phyloP scores from a whole-genome alignment of 1,140 invertebrate species.

The Neotoxoptera formosana region DNA sequence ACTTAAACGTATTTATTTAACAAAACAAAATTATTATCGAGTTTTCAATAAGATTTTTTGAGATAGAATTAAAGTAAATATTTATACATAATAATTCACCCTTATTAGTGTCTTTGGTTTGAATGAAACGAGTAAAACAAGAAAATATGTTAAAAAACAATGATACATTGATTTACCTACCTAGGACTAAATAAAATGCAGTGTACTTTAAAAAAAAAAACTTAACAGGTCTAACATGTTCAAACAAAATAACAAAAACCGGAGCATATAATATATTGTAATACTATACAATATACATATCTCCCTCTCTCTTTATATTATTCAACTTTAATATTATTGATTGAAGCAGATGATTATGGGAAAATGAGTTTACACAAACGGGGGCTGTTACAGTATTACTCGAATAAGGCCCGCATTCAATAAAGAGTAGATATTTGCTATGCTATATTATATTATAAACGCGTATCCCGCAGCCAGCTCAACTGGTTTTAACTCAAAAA shows the following conservation, averaged over 20 bases:
- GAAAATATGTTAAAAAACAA: background rate
- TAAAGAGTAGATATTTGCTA: background rate
- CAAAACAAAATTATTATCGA: background rate
- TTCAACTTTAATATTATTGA: conserved; percentile 45
- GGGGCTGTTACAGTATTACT: conserved; percentile 37
- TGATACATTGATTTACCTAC: background rate
- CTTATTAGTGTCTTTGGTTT: background rate
- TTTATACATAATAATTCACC: background rate
- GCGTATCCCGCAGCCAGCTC: conserved; percentile 12
- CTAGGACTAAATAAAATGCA: background rate
- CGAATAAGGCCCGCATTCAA: conserved; percentile 38
- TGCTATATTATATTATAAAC: background rate
- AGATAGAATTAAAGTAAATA: background rate
- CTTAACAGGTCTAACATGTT: background rate
- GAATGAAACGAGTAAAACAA: background rate
- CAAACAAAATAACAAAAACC: background rate
- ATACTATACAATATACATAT: background rate
- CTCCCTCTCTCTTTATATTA: background rate
- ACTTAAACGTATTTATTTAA: background rate
- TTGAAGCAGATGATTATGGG: conserved; percentile 25
- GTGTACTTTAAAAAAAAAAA: background rate
- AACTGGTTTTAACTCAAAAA: conserved; percentile 49
- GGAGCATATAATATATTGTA: background rate
- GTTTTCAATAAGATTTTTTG: background rate
- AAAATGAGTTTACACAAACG: conserved; percentile 23